phyloP scores from a whole-genome alignment of 2,888 invertebrate species.

The Cotesia congregata region DNA sequence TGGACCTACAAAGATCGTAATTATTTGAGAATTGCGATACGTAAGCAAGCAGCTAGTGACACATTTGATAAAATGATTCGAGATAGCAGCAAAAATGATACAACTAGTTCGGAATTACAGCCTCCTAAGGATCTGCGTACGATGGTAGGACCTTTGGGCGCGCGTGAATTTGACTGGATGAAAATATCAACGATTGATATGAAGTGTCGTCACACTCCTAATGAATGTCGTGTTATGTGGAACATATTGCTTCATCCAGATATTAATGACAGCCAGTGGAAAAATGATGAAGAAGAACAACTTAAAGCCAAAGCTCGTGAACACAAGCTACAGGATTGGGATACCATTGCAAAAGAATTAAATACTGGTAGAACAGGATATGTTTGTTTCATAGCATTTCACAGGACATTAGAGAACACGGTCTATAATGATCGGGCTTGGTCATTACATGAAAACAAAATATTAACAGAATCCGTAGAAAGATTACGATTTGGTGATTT shows the following conservation, averaged over 20 bases:
- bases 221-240: slow-evolving; percentile 81
- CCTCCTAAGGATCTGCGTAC: slow-evolving; percentile 52
- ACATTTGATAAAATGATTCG: slow-evolving; percentile 52
- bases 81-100: slow-evolving; percentile 25
- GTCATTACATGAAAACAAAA: slow-evolving; percentile 78
- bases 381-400: slow-evolving; percentile 78
- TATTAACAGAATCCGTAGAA: slow-evolving; percentile 76
- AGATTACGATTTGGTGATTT: slow-evolving; percentile 76
- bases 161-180: slow-evolving; percentile 75
- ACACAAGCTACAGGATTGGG: slow-evolving; percentile 77
- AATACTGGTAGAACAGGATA: slow-evolving; percentile 77
- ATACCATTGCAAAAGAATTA: slow-evolving; percentile 74
- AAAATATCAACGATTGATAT: slow-evolving; percentile 71
- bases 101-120: slow-evolving; percentile 33
- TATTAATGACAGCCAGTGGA: slow-evolving; percentile 76
- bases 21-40: slow-evolving; percentile 72
- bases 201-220: slow-evolving; percentile 74
- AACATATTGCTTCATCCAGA: slow-evolving; percentile 78
- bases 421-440: slow-evolving; percentile 70
- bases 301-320: slow-evolving; percentile 67
- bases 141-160: slow-evolving; percentile 54
- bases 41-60: slow-evolving; percentile 66
- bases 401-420: slow-evolving; percentile 70
- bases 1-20: slow-evolving; percentile 75
- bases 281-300: slow-evolving; percentile 70